Base-by-base conservation (phyloP, 2,888 invertebrate genomes). In the Trichopria drosophilae region DNA sequence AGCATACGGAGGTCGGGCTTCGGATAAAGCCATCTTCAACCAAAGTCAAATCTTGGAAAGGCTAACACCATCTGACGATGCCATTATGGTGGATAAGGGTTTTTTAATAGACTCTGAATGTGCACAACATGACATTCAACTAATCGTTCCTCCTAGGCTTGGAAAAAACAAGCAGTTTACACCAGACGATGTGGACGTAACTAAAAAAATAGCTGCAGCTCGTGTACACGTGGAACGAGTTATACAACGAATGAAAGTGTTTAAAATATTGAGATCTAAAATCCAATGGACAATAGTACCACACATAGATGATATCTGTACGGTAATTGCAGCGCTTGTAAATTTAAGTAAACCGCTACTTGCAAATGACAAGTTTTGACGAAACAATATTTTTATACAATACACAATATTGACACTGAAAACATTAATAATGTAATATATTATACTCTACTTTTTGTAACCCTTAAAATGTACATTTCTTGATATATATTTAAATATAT, bases 11-110 rank as follows among this genome's bases (percentile, higher is more conserved):
- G 45, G 49, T 3, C 7, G 41, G 26, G 41, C 31, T 5, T 49
- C 44, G n/a, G 41, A 53, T 31, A 53, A 45, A 36, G 18, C 28
- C 1, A 46, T 49, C 16, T 3, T 15, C 10, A 16, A 26, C n/a
- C n/a, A 40, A 5, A 37, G 12, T 12, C 23, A 20, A 2, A 13
- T 53, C 4, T n/a, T 32, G 6, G 12, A 49, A 6, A 43, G 32
- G 31, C 28, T 53, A n/a, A 32, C 31, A 9, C 45, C 45, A 28
- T 13, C 12, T 19, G 18, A 1, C 9, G 49, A 53, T 26, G 53
- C 49, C 4, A 36, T 53, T 4, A 53, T 53, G 45, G 53, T 53
- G 1, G 49, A 49, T 12, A 29, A 45, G 5, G 48, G 43, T 2
- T 53, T 53, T 35, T 6, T 24, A 1, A 42, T 53, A 7, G 54